Evolutionary conservation across 2,113 vertebrate species (phyloP).

Genomic region (Callaeas wilsoni): DNA sequence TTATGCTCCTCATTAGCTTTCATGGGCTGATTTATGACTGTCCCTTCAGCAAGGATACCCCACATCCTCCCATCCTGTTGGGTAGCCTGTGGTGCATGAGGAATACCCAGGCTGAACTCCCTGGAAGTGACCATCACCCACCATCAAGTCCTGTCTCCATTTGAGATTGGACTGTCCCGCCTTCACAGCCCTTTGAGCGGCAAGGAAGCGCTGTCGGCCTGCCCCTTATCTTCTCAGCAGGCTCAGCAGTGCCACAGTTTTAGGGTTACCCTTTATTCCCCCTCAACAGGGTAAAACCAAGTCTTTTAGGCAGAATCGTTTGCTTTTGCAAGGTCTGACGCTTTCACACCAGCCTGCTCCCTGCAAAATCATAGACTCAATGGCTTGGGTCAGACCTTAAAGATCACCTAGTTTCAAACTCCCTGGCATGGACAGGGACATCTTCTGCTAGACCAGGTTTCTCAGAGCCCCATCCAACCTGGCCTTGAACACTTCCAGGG

Average conservation of each 20-base stretch:
- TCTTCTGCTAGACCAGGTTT: neutral
- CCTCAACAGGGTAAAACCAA: fast-evolving
- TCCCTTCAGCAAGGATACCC: neutral
- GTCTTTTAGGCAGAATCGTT: neutral
- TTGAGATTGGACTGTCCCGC: fast-evolving
- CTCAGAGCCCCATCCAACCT: neutral
- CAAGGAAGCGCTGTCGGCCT: fast-evolving
- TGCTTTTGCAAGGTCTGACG: neutral
- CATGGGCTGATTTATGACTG: neutral
- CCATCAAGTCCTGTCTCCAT: fast-evolving
- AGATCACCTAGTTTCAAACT: neutral
- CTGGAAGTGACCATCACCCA: neutral
- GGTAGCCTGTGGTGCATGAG: neutral
- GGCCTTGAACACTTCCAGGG: neutral
- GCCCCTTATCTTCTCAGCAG: neutral
- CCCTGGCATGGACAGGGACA: neutral
- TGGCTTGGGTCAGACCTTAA: neutral
- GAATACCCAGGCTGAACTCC: neutral
- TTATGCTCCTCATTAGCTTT: neutral
- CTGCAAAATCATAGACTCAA: too few relatives aligned
- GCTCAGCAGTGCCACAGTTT: neutral
- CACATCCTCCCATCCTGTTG: fast-evolving
- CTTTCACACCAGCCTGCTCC: neutral
- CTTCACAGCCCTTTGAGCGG: fast-evolving
- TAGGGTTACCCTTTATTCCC: neutral